Conservation (phyloP, 2,888 invertebrate genomes). For the Oscheius sp. region DNA sequence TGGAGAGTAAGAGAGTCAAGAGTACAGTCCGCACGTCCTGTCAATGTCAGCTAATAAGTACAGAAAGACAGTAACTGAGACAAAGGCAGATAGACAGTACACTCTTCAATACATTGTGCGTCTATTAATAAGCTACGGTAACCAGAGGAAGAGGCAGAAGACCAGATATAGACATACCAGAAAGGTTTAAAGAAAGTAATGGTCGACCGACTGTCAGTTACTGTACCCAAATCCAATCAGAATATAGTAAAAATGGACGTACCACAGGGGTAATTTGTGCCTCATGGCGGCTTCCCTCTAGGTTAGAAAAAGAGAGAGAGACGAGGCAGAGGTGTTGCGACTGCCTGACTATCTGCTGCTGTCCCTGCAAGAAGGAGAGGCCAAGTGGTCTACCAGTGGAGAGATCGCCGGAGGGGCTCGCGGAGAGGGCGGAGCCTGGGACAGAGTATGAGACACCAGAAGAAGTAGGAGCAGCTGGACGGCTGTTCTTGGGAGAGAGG, state of each 20-base stretch:
- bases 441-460: background rate
- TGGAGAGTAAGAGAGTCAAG: too few relatives aligned
- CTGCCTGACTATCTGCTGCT: background rate
- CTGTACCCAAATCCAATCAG: background rate
- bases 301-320: background rate
- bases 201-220: too few relatives aligned
- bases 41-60: too few relatives aligned
- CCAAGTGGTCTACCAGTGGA: conserved; percentile 8
- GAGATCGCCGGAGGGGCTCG: conserved; percentile 18
- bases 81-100: too few relatives aligned
- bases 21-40: too few relatives aligned
- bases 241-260: conserved; percentile 6
- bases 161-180: too few relatives aligned
- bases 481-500: background rate
- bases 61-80: too few relatives aligned
- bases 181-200: too few relatives aligned
- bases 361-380: conserved; percentile 20
- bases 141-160: too few relatives aligned
- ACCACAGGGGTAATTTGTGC: conserved; percentile 36
- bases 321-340: background rate
- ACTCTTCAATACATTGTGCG: too few relatives aligned
- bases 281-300: conserved; percentile 23
- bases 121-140: too few relatives aligned
- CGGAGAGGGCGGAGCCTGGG: conserved; percentile 14
- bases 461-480: background rate